These are phyloP conservation scores for Lordiphosa clarofinis DNA, from an alignment of 1,140 invertebrate species.

Conservation along the genomic window DNA sequence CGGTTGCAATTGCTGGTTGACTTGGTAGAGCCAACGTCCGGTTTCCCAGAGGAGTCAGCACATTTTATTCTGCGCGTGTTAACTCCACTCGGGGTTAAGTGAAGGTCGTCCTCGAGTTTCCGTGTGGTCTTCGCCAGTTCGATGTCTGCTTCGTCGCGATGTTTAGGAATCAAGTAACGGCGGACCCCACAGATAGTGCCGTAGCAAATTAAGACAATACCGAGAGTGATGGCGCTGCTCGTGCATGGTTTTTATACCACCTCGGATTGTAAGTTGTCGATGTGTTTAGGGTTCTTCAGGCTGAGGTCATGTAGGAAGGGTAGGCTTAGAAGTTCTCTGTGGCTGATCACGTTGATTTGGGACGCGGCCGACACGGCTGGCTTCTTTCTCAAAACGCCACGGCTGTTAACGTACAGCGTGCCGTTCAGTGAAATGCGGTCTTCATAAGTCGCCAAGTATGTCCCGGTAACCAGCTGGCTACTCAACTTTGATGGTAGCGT, in stretches of 20 bases:
- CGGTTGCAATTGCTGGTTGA: background rate
- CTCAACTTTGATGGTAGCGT: conserved; percentile 8
- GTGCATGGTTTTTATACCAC: background rate
- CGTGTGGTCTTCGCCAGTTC: background rate
- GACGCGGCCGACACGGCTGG: background rate
- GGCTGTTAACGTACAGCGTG: conserved; percentile 4
- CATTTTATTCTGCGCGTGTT: conserved; percentile 1
- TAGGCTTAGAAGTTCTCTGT: conserved; percentile 3
- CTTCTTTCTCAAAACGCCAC: conserved; percentile 5
- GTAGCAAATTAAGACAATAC: background rate
- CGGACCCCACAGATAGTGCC: background rate
- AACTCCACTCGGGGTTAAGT: conserved; percentile 3
- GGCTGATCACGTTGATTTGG: conserved; percentile 10
- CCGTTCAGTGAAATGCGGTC: conserved; percentile 10
- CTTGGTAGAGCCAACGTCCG: background rate
- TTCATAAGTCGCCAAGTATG: conserved; percentile 11
- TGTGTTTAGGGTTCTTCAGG: conserved; percentile 5
- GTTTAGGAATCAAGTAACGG: background rate
- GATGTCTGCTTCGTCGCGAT: background rate
- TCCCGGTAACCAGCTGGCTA: conserved; percentile 10
- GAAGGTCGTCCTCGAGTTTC: conserved; percentile 10
- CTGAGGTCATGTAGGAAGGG: conserved; percentile 6
- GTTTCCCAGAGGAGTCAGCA: background rate
- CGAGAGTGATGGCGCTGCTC: background rate
- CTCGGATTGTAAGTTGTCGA: background rate